Base-by-base conservation (phyloP, 2,797 vertebrate genomes). In the Podarcis lilfordi region DNA sequence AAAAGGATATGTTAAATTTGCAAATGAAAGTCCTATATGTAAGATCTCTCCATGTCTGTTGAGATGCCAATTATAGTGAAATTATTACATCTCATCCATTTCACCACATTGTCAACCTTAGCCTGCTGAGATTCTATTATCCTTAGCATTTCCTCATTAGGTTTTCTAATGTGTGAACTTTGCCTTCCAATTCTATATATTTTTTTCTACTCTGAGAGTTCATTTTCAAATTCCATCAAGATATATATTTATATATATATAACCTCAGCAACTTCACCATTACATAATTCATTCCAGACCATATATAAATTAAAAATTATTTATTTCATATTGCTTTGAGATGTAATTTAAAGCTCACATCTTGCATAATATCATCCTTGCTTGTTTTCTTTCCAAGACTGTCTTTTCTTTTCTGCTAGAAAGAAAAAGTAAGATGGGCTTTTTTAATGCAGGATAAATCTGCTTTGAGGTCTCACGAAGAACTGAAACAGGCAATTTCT, bases 161-260 rank as follows among this genome's bases (percentile, higher is more conserved):
- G 43, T 74, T 92, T 75, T 85, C 76, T 90, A 40, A 89, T 1
- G 0, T 21, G 3, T 21, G 13, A 90, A 69, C 35, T 89, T 82
- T 91, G 7, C 0, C 2, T 89, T 91, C 66, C 61, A 37, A 37
- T 91, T 91, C 93, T 86, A 17, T 0, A 17, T 0, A 86, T 91
- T 23, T 45, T 0, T 88, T 66, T 35, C 32, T 50, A 45, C 5
- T 84, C 35, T 69, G 29, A 81, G 3, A 79, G 5, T 29, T 86
- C 0, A 83, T 90, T 92, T 89, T 84, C 43, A 93, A 88, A 6
- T n/a, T 2, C 79, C 81, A 88, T 91, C 9, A 90, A 21, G 2
- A 68, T 89, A 78, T 50, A 76, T 21, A 13, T 50, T 55, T 66
- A 43, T 6, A 32, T 4, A 4, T 80, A 1, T 50, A 50, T 50